Base-by-base conservation (phyloP, 1,140 invertebrate genomes). In the Tetragonula clypearis region DNA sequence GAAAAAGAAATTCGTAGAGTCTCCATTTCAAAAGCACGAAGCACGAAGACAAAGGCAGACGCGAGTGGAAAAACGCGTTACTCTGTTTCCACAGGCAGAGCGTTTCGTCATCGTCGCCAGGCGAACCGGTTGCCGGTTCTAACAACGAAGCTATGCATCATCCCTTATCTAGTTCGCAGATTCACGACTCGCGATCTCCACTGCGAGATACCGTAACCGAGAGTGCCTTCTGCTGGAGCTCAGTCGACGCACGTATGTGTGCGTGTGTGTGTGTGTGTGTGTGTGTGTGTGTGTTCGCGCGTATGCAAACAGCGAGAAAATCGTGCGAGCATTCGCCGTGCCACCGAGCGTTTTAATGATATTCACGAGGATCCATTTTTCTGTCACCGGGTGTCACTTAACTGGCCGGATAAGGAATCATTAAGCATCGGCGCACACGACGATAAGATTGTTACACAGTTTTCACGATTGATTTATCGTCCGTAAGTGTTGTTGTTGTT, bases 151-250 rank as follows among this genome's bases (percentile, higher is more conserved):
- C 80, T 73, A 89, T 90, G 82, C 86, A 90, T 92, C 91, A 90
- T 91, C 84, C 74, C 89, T 93, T 93, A 93, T 93, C 92, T 92
- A 91, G 83, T n/a, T 66, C 79, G 82, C 83, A 92, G 92, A 93
- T 92, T 91, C 92, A 93, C 91, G 92, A 92, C 88, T 91, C 87
- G 89, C 86, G 92, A 93, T 93, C 84, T 74, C 76, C 74, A 68
- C 78, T 73, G 49, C 62, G 56, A 88, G 88, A 89, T 88, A 88
- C 23, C 41, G 56, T 41, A 76, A n/a, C 77, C 26, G 26, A 66
- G 26, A 66, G 68, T 12, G 77, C 84, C 75, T 79, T 35, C 73
- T 41, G 62, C 81, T 87, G 66, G 71, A 65, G 19, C 66, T 1
- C 30, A 56, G 60, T 56, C 21, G 41, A 75, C 84, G 72, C 72